Evolutionary conservation across 1,140 invertebrate species (phyloP).

Genomic region (Dufourea novaeangliae): DNA sequence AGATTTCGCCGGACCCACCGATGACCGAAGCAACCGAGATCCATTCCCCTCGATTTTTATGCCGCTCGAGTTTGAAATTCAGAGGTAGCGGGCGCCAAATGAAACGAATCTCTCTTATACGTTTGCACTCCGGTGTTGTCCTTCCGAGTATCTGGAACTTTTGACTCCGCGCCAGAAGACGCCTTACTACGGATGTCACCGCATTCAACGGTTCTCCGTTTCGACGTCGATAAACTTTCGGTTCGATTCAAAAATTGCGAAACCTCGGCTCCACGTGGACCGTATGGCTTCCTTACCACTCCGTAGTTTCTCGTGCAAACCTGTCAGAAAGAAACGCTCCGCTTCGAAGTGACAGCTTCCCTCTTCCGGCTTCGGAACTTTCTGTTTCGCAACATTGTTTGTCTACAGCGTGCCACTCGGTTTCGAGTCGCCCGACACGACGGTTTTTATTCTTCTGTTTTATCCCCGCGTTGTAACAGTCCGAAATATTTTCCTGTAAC

Average conservation of each 20-base stretch:
- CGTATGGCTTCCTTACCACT: neutral
- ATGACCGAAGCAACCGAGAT: neutral
- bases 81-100: slow-evolving; percentile 15
- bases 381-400: neutral
- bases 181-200: neutral
- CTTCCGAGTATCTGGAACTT: slow-evolving; percentile 5
- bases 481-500: neutral
- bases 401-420: neutral
- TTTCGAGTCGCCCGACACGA: neutral
- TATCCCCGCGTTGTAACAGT: neutral
- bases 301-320: neutral
- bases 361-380: neutral
- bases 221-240: slow-evolving; percentile 25
- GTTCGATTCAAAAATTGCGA: neutral
- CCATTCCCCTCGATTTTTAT: neutral
- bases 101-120: slow-evolving; percentile 25
- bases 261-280: neutral
- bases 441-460: neutral
- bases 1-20: neutral
- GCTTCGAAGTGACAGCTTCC: neutral
- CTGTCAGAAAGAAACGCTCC: neutral
- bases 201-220: neutral
- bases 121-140: slow-evolving; percentile 26
- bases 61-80: slow-evolving; percentile 30
- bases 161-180: slow-evolving; percentile 25